Evolutionary conservation across 2,888 invertebrate species (phyloP), one percentile per base, ranked within the genome.

Genomic region (Iselma pallidipennis): DNA sequence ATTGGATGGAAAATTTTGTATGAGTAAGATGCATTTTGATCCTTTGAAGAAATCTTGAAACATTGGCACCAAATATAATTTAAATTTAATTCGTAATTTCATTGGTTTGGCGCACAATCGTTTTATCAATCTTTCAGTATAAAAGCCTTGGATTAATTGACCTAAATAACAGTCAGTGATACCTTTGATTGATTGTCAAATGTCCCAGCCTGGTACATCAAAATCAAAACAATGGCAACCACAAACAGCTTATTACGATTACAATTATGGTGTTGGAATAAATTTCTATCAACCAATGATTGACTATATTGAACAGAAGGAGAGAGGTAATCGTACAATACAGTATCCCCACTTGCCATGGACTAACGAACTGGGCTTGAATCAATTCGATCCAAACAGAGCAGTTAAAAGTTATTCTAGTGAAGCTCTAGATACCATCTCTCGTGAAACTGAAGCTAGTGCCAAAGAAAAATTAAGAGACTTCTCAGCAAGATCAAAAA

Each of bases 241-340:
- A 54, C 87, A 88, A 55, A 89, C 90, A 19, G 80, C 87, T 58
- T 87, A 90, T 61, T 94, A 93, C 83, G 89, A 91, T 77, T 89
- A 89, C 80, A 94, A 94, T 82, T 94, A 93, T 82, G 90, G 90
- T 70, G 91, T 89, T 80, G 92, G 91, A 55, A 91, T 92, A 75
- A 91, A 92, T 82, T 92, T 87, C 81, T 94, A 94, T 82, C 91
- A 92, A 80, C 93, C 93, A 52, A 92, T 94, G 92, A 88, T 94
- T 75, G 92, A 94, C 81, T 92, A 91, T 77, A 88, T 94, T 71
- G 89, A 89, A 76, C 87, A 86, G 49, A 91, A 90, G 82, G 86
- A 88, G 70, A 83, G 73, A 58, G 79, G 76, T 51, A 74, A 69
- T 45, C 74, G 72, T 65, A 69, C 71, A 49, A 80, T 80, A 69